Evolutionary conservation across 2,113 vertebrate species (phyloP).

Genomic region (Limnothrissa miodon): DNA sequence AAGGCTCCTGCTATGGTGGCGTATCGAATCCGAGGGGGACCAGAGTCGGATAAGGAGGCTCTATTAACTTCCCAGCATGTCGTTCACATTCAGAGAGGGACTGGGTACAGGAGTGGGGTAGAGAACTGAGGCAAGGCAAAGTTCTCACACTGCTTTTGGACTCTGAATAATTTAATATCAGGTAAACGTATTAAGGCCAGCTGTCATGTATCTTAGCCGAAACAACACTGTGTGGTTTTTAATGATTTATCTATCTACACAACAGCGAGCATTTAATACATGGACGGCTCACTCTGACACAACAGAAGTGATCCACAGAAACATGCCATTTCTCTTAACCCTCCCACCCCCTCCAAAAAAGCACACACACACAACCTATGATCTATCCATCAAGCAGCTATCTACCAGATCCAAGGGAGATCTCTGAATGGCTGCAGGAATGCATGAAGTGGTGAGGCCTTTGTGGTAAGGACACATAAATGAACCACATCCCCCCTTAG

Average conservation of each 20-base stretch:
- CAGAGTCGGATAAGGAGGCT: slow-evolving; percentile 45
- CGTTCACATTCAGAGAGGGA: slow-evolving; percentile 26
- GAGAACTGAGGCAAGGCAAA: slow-evolving; percentile 7
- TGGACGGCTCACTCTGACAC: slow-evolving; percentile 20
- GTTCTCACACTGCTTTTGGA: slow-evolving; percentile 21
- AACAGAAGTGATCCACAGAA: slow-evolving; percentile 17
- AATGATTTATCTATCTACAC: slow-evolving; percentile 48
- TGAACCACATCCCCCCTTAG: background rate
- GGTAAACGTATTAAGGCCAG: slow-evolving; percentile 46
- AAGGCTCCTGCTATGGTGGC: slow-evolving; percentile 26
- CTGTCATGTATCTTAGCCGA: slow-evolving; percentile 43
- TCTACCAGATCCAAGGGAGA: background rate
- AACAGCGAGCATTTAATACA: slow-evolving; percentile 32
- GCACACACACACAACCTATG: background rate
- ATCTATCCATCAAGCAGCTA: background rate
- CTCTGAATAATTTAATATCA: slow-evolving; percentile 53
- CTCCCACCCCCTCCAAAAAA: too few species aligned
- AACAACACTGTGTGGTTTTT: slow-evolving; percentile 33
- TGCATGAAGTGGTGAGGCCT: background rate
- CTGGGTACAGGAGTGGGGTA: slow-evolving; percentile 2
- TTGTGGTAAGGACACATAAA: background rate
- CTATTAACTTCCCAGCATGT: slow-evolving; percentile 54
- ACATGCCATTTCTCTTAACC: slow-evolving; percentile 12
- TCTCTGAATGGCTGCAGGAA: background rate
- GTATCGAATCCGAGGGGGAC: slow-evolving; percentile 37